Base-by-base conservation (phyloP, 2,113 vertebrate genomes). In the Piprites chloris region DNA sequence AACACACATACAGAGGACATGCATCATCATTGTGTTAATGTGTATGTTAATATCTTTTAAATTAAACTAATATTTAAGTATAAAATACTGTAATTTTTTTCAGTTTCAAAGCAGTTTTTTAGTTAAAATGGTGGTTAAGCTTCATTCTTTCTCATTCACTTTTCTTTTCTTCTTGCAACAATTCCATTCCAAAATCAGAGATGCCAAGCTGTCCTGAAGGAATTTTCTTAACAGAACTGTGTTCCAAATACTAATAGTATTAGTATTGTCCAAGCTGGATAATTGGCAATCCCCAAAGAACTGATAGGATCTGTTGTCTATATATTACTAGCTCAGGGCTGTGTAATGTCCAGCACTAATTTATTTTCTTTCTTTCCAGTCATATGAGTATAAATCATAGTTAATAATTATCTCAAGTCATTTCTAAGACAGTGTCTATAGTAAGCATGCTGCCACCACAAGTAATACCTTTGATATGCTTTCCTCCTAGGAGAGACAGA, bases 291-390 rank as follows among this genome's bases (percentile, higher is more conserved):
- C 74, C 46, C 49, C 11, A 65, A 91, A 83, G 62, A 87, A 53
- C 35, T 53, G 69, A 69, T 22, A 72, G 49, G 35, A 75, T 76
- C 85, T 79, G 44, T 81, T 93, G 63, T 67, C 41, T 87, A 66
- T 85, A 62, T 85, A 76, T 94, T 93, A 76, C 58, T 73, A 79
- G 53, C 84, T 87, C 32, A 69, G 62, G 58, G 49, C 62, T 83
- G 44, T 50, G 30, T 33, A 82, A 78, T 50, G 58, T 46, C 58
- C 74, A 83, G 59, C 47, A 89, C 53, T 89, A 96, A 94, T 26
- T 87, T 62, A 91, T 93, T 96, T 89, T 73, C 53, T 72, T 91
- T 79, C 66, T 94, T 93, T 91, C 66, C 66, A 69, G 56, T 67
- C 84, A 65, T 49, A 78, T 18, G 75, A 68, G 12, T 73, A 90